A percentile compares a stretch with the other conserved stretches of the same genome.
Evolutionary conservation across 2,113 vertebrate genomes (phyloP).

Genomic region (Mastomys natalensis): DNA sequence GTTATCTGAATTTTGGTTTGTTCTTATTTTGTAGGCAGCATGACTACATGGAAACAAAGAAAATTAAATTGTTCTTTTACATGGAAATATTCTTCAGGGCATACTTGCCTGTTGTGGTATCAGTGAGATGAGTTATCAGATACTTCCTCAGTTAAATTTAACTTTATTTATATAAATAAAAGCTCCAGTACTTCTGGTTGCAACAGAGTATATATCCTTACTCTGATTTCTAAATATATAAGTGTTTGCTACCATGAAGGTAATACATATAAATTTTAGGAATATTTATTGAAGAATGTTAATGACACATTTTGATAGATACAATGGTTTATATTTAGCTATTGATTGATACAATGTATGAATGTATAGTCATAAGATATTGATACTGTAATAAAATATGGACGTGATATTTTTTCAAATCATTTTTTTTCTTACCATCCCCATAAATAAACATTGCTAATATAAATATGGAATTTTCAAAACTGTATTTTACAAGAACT

Average conservation of each 20-base stretch:
- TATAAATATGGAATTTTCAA: not conserved
- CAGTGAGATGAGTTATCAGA: not conserved
- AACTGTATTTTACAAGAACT: conserved; percentile 45
- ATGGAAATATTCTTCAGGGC: not conserved
- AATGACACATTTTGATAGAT: not conserved
- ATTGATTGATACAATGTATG: not conserved
- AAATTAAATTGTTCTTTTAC: not conserved
- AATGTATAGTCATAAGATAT: not conserved
- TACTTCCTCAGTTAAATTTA: not conserved
- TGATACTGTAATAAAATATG: not conserved
- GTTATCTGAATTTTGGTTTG: not conserved
- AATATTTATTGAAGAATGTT: conserved; percentile 10
- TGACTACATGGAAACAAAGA: not conserved
- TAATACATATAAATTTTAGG: not conserved
- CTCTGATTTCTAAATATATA: not conserved
- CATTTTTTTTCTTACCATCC: not conserved
- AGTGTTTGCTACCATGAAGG: not conserved
- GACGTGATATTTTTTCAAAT: not conserved
- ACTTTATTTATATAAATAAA: conserved; percentile 26
- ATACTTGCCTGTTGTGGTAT: not conserved
- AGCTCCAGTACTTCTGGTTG: not conserved
- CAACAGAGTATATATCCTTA: not conserved
- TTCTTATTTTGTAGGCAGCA: not conserved
- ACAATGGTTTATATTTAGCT: not conserved
- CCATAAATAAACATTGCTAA: not conserved